Base-by-base conservation (phyloP, 2,888 invertebrate genomes). In the Tubiluchus corallicola region DNA sequence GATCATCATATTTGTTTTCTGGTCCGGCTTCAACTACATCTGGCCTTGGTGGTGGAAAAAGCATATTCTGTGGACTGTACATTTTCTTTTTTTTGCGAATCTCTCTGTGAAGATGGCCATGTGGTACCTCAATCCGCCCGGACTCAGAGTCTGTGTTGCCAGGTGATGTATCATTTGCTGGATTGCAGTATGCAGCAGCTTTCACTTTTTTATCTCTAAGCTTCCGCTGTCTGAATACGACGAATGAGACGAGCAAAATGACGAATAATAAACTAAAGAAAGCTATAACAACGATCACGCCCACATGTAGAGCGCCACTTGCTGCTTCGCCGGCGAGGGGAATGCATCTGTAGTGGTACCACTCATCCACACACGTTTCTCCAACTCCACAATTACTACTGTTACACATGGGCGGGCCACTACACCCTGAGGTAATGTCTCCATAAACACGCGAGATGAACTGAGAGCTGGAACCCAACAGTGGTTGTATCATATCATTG, bases 201-300 rank as follows among this genome's bases (percentile, higher is more conserved):
- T 48, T 46, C 40, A 29, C 41, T 17, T 41, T 74, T 59, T 87
- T 85, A 60, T 85, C 84, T 63, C 82, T 80, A 61, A 78, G 82
- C 44, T 82, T 79, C 16, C 88, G 74, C 49, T 87, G 71, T 38
- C 87, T 76, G 63, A 88, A 88, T 37, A 88, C 82, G n/a, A 90
- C 74, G 58, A 90, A 90, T 41, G 85, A 85, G 9, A 88, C 78
- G 42, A 88, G 72, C 13, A 90, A 68, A 47, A 88, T 80, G 3
- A 84, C 79, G 59, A 94, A 29, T 9, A 29, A n/a, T n/a, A 29
- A n/a, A n/a, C 29, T 29, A n/a, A 29, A 90, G 69, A 94, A 90
- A 18, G 85, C 83, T 49, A 90, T 84, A 17, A 92, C 87, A 21
- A 92, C 69, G 1, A 88, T 88, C 47, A 92, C 80, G 44, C 90